Base-by-base conservation (phyloP, 1,140 invertebrate genomes). In the Zaprionus ghesquierei region DNA sequence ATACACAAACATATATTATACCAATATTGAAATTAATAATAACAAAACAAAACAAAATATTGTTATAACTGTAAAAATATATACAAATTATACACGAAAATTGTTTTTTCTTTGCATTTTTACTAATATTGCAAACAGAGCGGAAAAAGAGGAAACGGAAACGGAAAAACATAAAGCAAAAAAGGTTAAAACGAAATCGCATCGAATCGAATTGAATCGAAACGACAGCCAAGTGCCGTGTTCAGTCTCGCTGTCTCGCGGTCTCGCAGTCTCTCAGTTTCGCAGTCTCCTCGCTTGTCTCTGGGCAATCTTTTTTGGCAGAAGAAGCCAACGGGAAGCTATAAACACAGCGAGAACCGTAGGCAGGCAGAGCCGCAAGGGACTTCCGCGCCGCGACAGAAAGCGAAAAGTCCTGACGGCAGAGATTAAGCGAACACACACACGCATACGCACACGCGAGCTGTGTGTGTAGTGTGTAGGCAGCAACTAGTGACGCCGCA, bases 51-150 rank as follows among this genome's bases (percentile, higher is more conserved):
- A 41, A 15, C 5, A 5, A 31, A 51, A 33, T 77, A 81, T 81
- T 82, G 75, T 77, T 85, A 85, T 68, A 85, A 85, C 77, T 85
- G 69, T 69, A 66, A 81, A 77, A 79, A 46, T 23, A 69, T 79
- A 78, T 75, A 82, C 79, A 81, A 82, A 81, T 81, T 81, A 82
- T 82, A 82, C 79, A 81, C 56, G 49, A 73, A 41, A 41, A 41
- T 41, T 8, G 35, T 69, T 38, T 81, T 69, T 81, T 81, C 64
- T 77, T 81, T 81, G 79, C 69, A 81, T 81, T 81, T 85, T 77
- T 81, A 80, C 51, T 25, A 25, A 38, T 49, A 58, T 49, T 15
- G 66, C 25, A 25, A 64, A 64, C 12, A 46, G 31, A 60, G 27
- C 25, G 25, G 2, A 29, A 29, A 9, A 29, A 18, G 13, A 27